A percentile compares a stretch with the other conserved stretches of the same genome.
phyloP scores from a whole-genome alignment of 2,888 invertebrate species.

The Altica lythri region DNA sequence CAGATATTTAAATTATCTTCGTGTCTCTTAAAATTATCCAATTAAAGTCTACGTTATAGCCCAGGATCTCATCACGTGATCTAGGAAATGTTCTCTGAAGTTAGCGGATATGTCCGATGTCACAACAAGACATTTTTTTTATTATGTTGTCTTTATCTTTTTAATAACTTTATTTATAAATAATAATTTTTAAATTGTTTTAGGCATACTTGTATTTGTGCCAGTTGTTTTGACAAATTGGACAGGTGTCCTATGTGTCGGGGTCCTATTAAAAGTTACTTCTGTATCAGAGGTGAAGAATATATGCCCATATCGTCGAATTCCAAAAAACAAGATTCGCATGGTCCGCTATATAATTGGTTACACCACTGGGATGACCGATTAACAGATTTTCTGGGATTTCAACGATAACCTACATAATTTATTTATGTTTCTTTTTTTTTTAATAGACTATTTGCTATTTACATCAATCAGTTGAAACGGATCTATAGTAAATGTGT shows the following conservation, averaged over 20 bases:
- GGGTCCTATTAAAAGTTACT: slow-evolving; percentile 80
- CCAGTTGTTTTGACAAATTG: slow-evolving; percentile 77
- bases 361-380: slow-evolving; percentile 71
- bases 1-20: no score
- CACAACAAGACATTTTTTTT: no score
- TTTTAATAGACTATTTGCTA: background rate
- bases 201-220: slow-evolving; percentile 83
- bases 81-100: no score
- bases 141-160: no score
- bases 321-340: slow-evolving; percentile 46
- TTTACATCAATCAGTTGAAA: no score
- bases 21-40: no score
- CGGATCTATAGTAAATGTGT: no score
- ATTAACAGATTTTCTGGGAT: slow-evolving; percentile 76
- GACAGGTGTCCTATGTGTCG: slow-evolving; percentile 89
- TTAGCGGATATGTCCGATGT: no score
- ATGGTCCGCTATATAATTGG: slow-evolving; percentile 59
- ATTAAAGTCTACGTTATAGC: no score
- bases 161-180: no score
- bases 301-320: slow-evolving; percentile 64
- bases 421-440: background rate
- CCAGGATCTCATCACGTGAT: no score
- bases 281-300: slow-evolving; percentile 79
- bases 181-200: slow-evolving; percentile 32
- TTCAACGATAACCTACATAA: slow-evolving; percentile 56